Base-by-base conservation (phyloP, 2,888 invertebrate genomes). In the Atrina japonica region DNA sequence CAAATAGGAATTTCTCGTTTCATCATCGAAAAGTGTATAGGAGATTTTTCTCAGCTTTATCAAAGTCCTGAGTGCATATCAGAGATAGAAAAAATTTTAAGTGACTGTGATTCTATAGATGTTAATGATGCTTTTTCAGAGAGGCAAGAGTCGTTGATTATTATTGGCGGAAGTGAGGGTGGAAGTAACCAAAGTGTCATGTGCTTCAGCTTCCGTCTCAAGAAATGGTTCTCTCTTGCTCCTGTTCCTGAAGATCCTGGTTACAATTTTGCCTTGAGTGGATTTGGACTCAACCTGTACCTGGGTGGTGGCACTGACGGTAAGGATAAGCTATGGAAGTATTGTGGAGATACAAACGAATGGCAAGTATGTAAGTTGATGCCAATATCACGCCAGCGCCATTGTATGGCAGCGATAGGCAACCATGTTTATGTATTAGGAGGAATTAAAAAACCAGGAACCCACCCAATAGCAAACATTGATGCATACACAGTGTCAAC, bases 401-500 rank as follows among this genome's bases (percentile, higher is more conserved):
- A 81, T 41, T 69, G 64, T 9, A 78, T 76, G 79, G 73, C 73
- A 16, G 71, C 70, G 3, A 70, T 72, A 3, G 66, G 69, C 21
- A 70, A 71, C 25, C 63, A 66, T 11, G 55, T 81, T n/a, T 76
- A 75, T 49, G 72, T 77, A n/a, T 53, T 81, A 18, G 81, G 81
- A 1, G 81, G 81, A 2, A 72, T 65, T 50, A 73, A 76, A 52
- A 67, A 47, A 9, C 73, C 70, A 52, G 63, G 72, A 35, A 68
- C 65, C 3, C 59, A 63, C 9, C 67, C 45, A 25, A 18, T 53
- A 21, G 29, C 30, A 18, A 30, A 52, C 27, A 66, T 72, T 21
- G 63, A 55, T 18, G 49, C 30, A 14, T 72, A 49, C 35, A 25
- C 35, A 18, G 16, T 23, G 18, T 0, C 7, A 25, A 43, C 29